Base-by-base conservation (phyloP, 1,140 invertebrate species). In the Drosophila ogumai region DNA sequence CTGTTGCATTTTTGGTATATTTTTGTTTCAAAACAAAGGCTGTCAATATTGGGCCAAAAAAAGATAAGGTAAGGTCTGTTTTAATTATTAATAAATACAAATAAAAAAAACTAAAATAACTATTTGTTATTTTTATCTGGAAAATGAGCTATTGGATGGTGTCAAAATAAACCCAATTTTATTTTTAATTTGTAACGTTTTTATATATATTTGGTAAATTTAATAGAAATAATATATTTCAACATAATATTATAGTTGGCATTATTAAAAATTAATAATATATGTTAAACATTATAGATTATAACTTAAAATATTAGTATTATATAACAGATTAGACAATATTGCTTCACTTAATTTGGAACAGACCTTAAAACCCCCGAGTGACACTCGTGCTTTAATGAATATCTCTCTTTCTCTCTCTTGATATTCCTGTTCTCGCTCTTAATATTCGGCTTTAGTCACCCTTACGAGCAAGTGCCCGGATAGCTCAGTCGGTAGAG, bases 401-500 rank as follows among this genome's bases (percentile, higher is more conserved):
- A 52, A 34, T 34, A 36, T 52, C 12, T 12, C 47, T 52, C 31
- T 52, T 2, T 19, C 12, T 12, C 47, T 52, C 31, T 52, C 4
- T 19, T 52, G 3, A 36, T 13, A 13, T 52, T 52, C 3, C 6
- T 12, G 17, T 54, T 3, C n/a, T 28, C 36, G 13, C 40, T 72
- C 43, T 72, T 60, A 34, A 49, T 69, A 47, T 71, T 47, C 6
- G 36, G 1, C 32, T 84, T 71, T 58, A 28, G 65, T 44, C 10
- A 22, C 5, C 19, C 31, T 2, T 7, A 0, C 2, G 9, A 10
- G 5, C 58, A 75, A 34, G 41, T 47, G 95, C 95, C 95, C 95
- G 95, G 95, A 95, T 96, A 96, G 96, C 95, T 96, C 95, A 96
- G 95, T 97, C 94, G 95, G 95, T 95, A 95, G 95, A 95, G 95